Percentiles rank a stretch among this genome's conserved stretches.
phyloP scores from a whole-genome alignment of 2,797 vertebrate genomes.

The Rhabdophis nuchalis region DNA sequence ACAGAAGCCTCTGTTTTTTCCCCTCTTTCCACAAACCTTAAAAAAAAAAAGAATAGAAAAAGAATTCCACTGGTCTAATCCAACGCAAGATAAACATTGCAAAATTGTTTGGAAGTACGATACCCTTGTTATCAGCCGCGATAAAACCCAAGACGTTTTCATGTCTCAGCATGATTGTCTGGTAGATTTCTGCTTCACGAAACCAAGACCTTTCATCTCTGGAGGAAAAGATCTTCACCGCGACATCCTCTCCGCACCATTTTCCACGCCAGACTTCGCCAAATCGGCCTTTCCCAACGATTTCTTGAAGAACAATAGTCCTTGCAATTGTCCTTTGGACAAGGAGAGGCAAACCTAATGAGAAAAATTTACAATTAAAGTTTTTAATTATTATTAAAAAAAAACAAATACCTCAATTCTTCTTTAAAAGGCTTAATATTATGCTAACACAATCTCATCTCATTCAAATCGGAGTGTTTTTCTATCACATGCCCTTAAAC shows the following conservation, averaged over 20 bases:
- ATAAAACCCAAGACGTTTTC: slow-evolving; percentile 98
- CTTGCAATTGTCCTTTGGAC: slow-evolving; percentile 95
- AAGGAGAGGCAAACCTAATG: slow-evolving; percentile 86
- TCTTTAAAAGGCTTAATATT: background rate
- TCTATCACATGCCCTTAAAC: background rate
- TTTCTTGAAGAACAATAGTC: slow-evolving; percentile 93
- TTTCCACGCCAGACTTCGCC: slow-evolving; percentile 94
- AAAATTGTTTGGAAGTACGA: slow-evolving; percentile 13
- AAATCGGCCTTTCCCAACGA: slow-evolving; percentile 91
- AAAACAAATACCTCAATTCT: background rate
- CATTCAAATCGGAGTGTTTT: background rate
- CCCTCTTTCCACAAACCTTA: too few relatives aligned
- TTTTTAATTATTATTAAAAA: background rate
- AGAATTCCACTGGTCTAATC: background rate
- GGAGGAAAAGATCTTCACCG: slow-evolving; percentile 98
- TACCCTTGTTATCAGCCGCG: slow-evolving; percentile 97
- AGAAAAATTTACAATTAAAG: background rate
- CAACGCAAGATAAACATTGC: slow-evolving; percentile 2
- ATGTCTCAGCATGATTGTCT: slow-evolving; percentile 94
- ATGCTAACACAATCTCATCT: too few relatives aligned
- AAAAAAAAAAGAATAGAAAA: background rate
- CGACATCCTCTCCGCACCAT: slow-evolving; percentile 95
- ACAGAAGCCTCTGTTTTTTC: background rate
- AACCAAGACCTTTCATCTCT: slow-evolving; percentile 96
- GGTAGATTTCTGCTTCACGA: slow-evolving; percentile 95